Evolutionary conservation across 37 sponge, comb jelly and placozoan species (phyloP), one percentile per base, ranked within the genome.

Genomic region (Amphimedon queenslandica): DNA sequence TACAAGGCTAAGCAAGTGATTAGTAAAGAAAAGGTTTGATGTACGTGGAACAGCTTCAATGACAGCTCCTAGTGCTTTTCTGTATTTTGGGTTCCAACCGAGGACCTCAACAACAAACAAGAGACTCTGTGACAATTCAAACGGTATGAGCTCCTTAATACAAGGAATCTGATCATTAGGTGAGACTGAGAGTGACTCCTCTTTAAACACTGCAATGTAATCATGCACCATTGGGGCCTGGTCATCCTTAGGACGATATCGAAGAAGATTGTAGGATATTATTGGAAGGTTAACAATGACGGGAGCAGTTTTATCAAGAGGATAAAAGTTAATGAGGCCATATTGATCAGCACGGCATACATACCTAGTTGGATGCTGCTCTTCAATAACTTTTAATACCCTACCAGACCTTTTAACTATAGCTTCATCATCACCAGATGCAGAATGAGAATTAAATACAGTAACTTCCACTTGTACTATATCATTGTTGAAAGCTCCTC

Each of bases 401-500:
- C 71, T 71, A 2, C 86, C 91, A 11, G 23, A 11, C 27, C 42
- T 51, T 11, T 76, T 30, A 18, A 32, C 66, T 29, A 25, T 60
- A 6, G 8, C 61, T n/a, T 60, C 61, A 75, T 35, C 28, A 37
- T 57, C 40, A 38, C 53, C 53, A n/a, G n/a, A n/a, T n/a, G n/a
- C n/a, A n/a, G n/a, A n/a, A n/a, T n/a, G n/a, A 47, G 10, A 30
- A n/a, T n/a, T n/a, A n/a, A n/a, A n/a, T n/a, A n/a, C n/a, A 33
- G 77, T 64, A 0, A 81, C 37, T 18, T 66, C 74, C 13, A 90
- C 82, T 18, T 28, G 34, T 2, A 90, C 91, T 29, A 51, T 53
- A 42, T 78, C 85, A 25, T 74, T 78, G 67, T 81, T 74, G 55
- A 90, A 80, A 38, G 91, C 85, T 42, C 86, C 82, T 68, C 38